phyloP scores from a whole-genome alignment of 2,888 invertebrate genomes.

The Phorcus lineatus region DNA sequence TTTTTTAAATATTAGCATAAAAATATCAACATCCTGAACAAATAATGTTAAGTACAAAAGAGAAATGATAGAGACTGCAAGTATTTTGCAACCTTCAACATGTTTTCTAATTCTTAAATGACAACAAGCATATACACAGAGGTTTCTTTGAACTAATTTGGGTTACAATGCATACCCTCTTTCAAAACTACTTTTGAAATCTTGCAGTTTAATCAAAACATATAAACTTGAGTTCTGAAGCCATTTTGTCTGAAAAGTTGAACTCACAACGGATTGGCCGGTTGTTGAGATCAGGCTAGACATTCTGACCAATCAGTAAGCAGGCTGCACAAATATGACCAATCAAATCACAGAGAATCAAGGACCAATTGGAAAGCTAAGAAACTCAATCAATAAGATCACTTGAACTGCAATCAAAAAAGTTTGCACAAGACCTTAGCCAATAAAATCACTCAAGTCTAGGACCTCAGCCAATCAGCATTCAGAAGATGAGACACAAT shows the following conservation, averaged over 20 bases:
- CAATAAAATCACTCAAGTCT: background rate
- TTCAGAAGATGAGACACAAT: slow-evolving; percentile 5
- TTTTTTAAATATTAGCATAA: background rate
- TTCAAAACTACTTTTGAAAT: too few species aligned
- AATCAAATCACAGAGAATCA: too few species aligned
- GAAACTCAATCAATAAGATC: background rate
- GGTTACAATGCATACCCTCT: too few species aligned
- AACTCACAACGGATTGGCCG: too few species aligned
- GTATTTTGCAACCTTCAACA: background rate
- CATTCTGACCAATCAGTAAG: background rate
- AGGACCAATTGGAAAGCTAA: background rate
- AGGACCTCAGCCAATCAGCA: background rate
- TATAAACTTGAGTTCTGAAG: too few species aligned
- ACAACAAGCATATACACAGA: background rate
- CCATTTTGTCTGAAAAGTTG: too few species aligned
- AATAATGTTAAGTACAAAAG: background rate
- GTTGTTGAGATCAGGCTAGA: too few species aligned
- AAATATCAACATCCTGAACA: too few species aligned
- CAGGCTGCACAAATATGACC: background rate
- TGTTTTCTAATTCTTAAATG: background rate
- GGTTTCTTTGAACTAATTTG: too few species aligned
- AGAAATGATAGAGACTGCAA: background rate
- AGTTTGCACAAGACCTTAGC: too few species aligned
- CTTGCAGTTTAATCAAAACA: too few species aligned
- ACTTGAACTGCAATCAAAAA: too few species aligned